Percentiles rank a stretch among this genome's conserved stretches.
Conservation (phyloP, 2,797 vertebrate species). For the Tokudaia muenninki region DNA sequence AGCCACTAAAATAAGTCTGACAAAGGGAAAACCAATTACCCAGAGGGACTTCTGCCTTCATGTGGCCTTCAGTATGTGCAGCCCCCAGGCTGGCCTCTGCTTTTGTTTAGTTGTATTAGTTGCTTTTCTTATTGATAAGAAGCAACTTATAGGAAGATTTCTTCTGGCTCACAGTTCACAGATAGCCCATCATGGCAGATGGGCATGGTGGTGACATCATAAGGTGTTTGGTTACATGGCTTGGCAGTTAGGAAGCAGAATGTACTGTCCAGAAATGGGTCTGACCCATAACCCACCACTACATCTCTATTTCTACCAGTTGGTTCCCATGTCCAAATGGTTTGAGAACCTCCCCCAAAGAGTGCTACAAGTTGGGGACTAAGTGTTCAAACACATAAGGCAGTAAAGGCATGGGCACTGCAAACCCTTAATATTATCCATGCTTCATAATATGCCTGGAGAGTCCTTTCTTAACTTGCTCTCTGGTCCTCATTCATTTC, state of each 20-base stretch:
- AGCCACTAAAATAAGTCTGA: background rate
- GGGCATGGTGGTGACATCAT: background rate
- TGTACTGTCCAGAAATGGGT: background rate
- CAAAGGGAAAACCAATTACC: background rate
- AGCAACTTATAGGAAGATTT: background rate
- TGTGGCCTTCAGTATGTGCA: background rate
- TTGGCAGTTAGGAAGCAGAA: background rate
- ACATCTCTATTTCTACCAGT: too few species aligned
- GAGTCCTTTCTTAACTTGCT: conserved; percentile 1
- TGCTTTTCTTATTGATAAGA: background rate
- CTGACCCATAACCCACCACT: background rate
- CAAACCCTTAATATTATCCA: background rate
- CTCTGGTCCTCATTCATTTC: conserved; percentile 51
- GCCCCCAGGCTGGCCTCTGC: background rate
- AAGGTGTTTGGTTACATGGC: background rate
- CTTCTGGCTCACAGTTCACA: background rate
- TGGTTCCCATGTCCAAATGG: background rate
- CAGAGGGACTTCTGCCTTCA: background rate
- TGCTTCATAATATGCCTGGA: background rate
- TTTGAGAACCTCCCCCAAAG: background rate
- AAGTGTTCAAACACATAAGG: background rate
- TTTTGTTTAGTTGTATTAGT: background rate
- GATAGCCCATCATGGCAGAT: background rate
- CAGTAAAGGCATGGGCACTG: background rate
- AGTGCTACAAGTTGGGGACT: background rate